Evolutionary conservation across 1,140 invertebrate species (phyloP), one percentile per base, ranked within the genome.

Genomic region (Dysdera silvatica): DNA sequence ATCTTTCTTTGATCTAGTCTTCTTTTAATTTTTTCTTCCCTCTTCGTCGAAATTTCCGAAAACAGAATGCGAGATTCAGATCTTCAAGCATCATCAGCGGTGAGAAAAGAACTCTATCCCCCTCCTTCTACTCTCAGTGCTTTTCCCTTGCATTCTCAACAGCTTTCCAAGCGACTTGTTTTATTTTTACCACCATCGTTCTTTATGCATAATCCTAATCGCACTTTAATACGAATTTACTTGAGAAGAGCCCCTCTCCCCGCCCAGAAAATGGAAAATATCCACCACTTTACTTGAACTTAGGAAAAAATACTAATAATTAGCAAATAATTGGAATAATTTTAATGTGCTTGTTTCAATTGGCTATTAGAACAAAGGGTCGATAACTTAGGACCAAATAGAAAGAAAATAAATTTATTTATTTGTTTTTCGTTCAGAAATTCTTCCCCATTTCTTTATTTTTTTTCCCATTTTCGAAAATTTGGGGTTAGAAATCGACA

Each of bases 321-420:
- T n/a, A 14, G 12, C 10, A 37, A 37, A 37, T 45, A 45, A 14
- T 45, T 45, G 23, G 52, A 49, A 55, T 53, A 55, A 63, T 56
- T 55, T 55, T 29, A 23, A 63, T n/a, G 20, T 52, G 0, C 32
- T 55, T n/a, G n/a, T n/a, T n/a, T n/a, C n/a, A n/a, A n/a, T n/a
- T n/a, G n/a, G n/a, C n/a, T n/a, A n/a, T n/a, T n/a, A n/a, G n/a
- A n/a, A n/a, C n/a, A n/a, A n/a, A n/a, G n/a, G n/a, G n/a, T n/a
- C n/a, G n/a, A n/a, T n/a, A n/a, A n/a, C n/a, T n/a, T n/a, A n/a
- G n/a, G n/a, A n/a, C n/a, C n/a, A n/a, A n/a, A n/a, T n/a, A n/a
- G n/a, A n/a, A n/a, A n/a, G n/a, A n/a, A n/a, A n/a, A n/a, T n/a
- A n/a, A n/a, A n/a, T n/a, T n/a, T n/a, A n/a, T n/a, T n/a, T n/a